Percentiles rank a stretch among this genome's conserved stretches.
Evolutionary conservation across 1,140 invertebrate genomes (phyloP).

Genomic region (Coptotermes formosanus): DNA sequence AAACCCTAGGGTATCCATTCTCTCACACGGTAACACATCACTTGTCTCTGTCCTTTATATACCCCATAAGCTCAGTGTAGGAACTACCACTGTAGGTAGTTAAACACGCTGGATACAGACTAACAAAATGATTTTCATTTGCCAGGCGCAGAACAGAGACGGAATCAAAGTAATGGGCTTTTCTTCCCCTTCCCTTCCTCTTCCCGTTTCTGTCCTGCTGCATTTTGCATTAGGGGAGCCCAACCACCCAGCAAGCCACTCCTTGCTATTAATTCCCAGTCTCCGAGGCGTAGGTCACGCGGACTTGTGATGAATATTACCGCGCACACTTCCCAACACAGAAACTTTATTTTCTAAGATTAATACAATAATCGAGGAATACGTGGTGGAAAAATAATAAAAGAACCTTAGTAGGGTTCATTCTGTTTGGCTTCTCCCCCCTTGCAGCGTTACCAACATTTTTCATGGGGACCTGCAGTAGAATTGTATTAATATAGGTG

Average conservation of each 20-base stretch:
- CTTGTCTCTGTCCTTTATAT: not conserved
- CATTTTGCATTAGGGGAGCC: not conserved
- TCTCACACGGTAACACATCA: not conserved
- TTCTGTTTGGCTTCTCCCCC: not conserved
- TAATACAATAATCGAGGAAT: constrained; percentile 11
- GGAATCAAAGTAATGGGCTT: not conserved
- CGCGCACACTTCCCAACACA: not conserved
- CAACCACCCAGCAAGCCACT: not conserved
- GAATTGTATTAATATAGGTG: constrained; percentile 9
- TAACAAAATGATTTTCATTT: constrained; percentile 11
- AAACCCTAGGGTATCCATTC: not conserved
- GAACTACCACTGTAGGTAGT: not conserved
- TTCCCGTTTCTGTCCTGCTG: not conserved
- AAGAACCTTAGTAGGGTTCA: not conserved
- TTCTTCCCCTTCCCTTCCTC: too few species aligned
- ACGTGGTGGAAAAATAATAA: not conserved
- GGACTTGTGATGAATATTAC: not conserved
- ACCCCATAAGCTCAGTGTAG: not conserved
- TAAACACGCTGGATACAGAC: constrained; percentile 3
- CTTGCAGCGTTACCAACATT: not conserved
- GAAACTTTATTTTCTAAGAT: not conserved
- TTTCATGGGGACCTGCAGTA: not conserved
- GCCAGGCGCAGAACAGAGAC: not conserved
- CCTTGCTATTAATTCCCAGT: not conserved
- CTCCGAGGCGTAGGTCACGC: not conserved